Base-by-base conservation (phyloP, 2,113 vertebrate genomes). In the Crypturellus undulatus region DNA sequence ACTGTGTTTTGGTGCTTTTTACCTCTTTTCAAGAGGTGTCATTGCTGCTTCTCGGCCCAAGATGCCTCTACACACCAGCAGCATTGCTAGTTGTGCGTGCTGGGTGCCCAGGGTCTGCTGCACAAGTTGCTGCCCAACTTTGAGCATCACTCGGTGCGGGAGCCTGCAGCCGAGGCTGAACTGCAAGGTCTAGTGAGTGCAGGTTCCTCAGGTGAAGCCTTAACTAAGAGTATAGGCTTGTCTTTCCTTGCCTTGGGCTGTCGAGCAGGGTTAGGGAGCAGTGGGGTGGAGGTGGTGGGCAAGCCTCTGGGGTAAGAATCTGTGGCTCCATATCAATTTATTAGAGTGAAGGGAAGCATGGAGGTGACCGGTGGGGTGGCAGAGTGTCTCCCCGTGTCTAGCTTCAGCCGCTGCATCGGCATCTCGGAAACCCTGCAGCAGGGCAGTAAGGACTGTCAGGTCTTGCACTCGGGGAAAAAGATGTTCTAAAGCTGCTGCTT, bases 171-270 rank as follows among this genome's bases (percentile, higher is more conserved):
- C 16, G 26, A 51, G 63, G 26, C 32, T 51, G 47, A 45, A 26
- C 26, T 6, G 0, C 8, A 7, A 18, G 43, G 6, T 3, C 2
- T 21, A 21, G 26, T 17, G 51, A 42, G 51, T 40, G 38, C 40
- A 26, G 49, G 49, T 45, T 43, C 32, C 15, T 73, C 62, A 28
- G 5, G 17, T 40, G 30, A 17, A 51, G 45, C 49, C 47, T 49
- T 49, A 10, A 22, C 22, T 49, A 49, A 49, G 49, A 22, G 22
- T 22, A 49, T 49, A 10, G 49, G 45, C 43, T 56, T 58, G 25
- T 38, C 30, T 10, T 51, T 71, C 32, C 45, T 79, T 43, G 30
- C 58, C 0, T 0, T 13, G n/a, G 38, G 51, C 17, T 63, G 18
- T 42, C 64, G 17, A 0, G 8, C 25, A 49, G 51, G 19, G 22